A percentile compares a stretch with the other conserved stretches of the same genome.
Conservation (phyloP, 1,140 invertebrate genomes). For the Nephotettix cincticeps region DNA sequence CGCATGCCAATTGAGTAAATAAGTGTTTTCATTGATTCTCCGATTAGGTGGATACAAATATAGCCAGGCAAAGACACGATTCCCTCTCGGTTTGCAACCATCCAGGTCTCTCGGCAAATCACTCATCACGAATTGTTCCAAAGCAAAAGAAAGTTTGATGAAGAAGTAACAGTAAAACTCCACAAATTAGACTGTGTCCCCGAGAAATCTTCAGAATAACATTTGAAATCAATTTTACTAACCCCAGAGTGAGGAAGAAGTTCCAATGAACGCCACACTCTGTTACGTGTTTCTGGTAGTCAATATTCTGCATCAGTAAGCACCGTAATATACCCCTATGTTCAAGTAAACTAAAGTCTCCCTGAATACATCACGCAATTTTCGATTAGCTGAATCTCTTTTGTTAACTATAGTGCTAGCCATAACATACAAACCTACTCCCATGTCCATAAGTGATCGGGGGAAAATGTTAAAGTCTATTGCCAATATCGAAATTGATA, state of each 20-base stretch:
- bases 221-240: slow-evolving; percentile 72
- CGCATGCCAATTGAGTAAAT: background rate
- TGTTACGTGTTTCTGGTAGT: slow-evolving; percentile 82
- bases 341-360: slow-evolving; percentile 42
- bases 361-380: slow-evolving; percentile 41
- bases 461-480: slow-evolving; percentile 91
- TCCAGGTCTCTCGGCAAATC: slow-evolving; percentile 54
- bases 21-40: slow-evolving; percentile 50
- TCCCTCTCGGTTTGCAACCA: slow-evolving; percentile 87
- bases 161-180: slow-evolving; percentile 54
- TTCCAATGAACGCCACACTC: slow-evolving; percentile 98
- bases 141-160: slow-evolving; percentile 69
- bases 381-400: background rate
- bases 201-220: slow-evolving; percentile 54
- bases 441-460: slow-evolving; percentile 87
- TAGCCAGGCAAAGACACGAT: slow-evolving; percentile 81
- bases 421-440: slow-evolving; percentile 87
- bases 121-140: slow-evolving; percentile 72
- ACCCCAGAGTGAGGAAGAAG: slow-evolving; percentile 88
- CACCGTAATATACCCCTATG: slow-evolving; percentile 69
- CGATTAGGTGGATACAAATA: slow-evolving; percentile 74
- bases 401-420: slow-evolving; percentile 65
- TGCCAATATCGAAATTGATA: slow-evolving; percentile 81
- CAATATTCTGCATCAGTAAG: slow-evolving; percentile 57
- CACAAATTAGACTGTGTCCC: slow-evolving; percentile 51